phyloP scores from a whole-genome alignment of 2,113 vertebrate species.

The Microtus montanus region DNA sequence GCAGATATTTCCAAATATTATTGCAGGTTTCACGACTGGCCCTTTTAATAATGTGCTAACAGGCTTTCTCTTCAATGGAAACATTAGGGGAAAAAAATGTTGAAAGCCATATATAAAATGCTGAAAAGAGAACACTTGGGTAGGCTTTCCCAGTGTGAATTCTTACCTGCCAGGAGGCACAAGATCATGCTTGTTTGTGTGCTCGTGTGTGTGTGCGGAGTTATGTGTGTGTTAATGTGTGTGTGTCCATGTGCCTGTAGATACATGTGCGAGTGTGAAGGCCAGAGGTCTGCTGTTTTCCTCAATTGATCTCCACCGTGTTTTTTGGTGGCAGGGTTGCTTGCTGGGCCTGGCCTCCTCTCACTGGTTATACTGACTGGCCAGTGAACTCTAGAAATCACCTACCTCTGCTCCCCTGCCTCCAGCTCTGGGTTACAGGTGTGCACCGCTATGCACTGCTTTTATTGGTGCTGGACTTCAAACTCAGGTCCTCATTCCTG shows the following conservation, averaged over 20 bases:
- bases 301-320: neutral
- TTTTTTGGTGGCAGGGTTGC: neutral
- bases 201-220: neutral
- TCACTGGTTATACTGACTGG: neutral
- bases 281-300: too few relatives aligned
- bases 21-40: constrained; percentile 70
- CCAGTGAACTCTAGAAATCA: neutral
- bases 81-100: neutral
- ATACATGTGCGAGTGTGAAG: neutral
- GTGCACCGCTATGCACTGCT: neutral
- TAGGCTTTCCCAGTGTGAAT: constrained; percentile 1
- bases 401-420: neutral
- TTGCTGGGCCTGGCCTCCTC: neutral
- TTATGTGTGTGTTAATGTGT: neutral
- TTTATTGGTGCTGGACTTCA: neutral
- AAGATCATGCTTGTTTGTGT: neutral
- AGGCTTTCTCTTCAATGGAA: constrained; percentile 38
- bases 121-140: neutral
- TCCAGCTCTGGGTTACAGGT: neutral
- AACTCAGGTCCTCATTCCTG: neutral
- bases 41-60: constrained; percentile 70
- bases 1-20: constrained; percentile 65
- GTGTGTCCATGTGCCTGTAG: neutral
- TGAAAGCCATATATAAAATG: constrained; percentile 11
- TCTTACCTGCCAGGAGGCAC: neutral